Evolutionary conservation across 2,113 vertebrate species (phyloP).

Genomic region (Serinus canaria): DNA sequence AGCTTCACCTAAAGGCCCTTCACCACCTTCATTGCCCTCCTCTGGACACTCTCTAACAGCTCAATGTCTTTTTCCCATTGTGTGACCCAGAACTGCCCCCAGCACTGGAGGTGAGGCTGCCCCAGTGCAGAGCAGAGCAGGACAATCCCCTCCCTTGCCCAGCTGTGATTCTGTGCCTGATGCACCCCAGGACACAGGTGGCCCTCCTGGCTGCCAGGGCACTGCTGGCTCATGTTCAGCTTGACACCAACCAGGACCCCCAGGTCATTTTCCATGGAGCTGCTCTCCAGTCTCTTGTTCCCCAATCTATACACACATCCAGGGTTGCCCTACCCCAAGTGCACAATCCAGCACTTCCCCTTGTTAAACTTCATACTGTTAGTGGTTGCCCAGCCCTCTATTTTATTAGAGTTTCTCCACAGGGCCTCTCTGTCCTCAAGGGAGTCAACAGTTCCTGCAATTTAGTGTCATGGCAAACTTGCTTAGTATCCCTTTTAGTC

Average conservation of each 20-base stretch:
- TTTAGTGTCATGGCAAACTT: not conserved
- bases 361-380: not conserved
- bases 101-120: accelerated
- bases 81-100: not conserved
- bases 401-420: not conserved
- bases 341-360: not conserved
- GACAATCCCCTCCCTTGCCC: not conserved
- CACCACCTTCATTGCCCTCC: accelerated
- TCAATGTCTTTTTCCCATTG: not conserved
- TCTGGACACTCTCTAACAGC: accelerated
- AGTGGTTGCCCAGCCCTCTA: not conserved
- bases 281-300: not conserved
- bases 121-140: not conserved
- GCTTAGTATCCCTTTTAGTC: not conserved
- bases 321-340: not conserved
- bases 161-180: not conserved
- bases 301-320: no score
- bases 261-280: not conserved
- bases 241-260: accelerated
- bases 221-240: accelerated
- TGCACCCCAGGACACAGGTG: accelerated
- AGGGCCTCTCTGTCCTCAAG: not conserved
- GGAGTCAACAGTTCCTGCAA: not conserved
- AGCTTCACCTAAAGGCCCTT: not conserved
- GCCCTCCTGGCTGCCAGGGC: not conserved